A percentile compares a stretch with the other conserved stretches of the same genome.
These are phyloP conservation scores for Catajapyx aquilonaris DNA, from an alignment of 1,140 invertebrate genomes.

Conservation along the genomic window DNA sequence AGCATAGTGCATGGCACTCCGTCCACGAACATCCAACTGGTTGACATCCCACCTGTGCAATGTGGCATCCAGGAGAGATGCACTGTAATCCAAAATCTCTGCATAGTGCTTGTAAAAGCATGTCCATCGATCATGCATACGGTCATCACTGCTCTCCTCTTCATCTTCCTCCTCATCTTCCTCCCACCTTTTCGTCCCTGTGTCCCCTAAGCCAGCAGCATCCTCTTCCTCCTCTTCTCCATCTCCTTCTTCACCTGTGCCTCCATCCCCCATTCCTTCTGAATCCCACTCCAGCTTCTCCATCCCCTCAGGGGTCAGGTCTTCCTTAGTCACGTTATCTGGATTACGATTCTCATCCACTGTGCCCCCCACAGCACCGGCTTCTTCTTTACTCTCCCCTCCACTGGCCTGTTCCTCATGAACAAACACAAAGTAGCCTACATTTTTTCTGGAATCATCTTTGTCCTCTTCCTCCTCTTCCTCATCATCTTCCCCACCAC, in stretches of 20 bases:
- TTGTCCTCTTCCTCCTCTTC: no score
- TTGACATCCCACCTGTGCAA: slow-evolving; percentile 22
- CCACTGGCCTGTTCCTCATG: no score
- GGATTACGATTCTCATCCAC: no score
- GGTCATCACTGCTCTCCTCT: slow-evolving; percentile 13
- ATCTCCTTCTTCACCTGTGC: slow-evolving; percentile 17
- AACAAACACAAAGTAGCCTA: no score
- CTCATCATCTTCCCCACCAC: no score
- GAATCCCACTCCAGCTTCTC: slow-evolving; percentile 33
- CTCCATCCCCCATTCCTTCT: slow-evolving; percentile 19
- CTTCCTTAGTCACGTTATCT: no score
- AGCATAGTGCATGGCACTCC: slow-evolving; percentile 35
- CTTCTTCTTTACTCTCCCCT: no score
- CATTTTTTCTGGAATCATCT: no score
- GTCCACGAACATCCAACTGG: slow-evolving; percentile 26
- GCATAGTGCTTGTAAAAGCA: slow-evolving; percentile 24
- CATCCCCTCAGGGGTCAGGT: slow-evolving; percentile 33
- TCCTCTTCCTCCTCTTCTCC: slow-evolving; percentile 15
- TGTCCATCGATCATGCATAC: slow-evolving; percentile 13
- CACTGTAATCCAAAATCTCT: slow-evolving; percentile 27
- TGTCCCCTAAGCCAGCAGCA: slow-evolving; percentile 10
- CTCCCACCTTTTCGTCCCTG: slow-evolving; percentile 16
- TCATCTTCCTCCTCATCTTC: slow-evolving; percentile 16
- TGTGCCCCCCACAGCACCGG: no score
- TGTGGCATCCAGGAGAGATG: slow-evolving; percentile 18